These are phyloP conservation scores for Origma solitaria DNA, from an alignment of 2,113 vertebrate genomes.

Conservation along the genomic window DNA sequence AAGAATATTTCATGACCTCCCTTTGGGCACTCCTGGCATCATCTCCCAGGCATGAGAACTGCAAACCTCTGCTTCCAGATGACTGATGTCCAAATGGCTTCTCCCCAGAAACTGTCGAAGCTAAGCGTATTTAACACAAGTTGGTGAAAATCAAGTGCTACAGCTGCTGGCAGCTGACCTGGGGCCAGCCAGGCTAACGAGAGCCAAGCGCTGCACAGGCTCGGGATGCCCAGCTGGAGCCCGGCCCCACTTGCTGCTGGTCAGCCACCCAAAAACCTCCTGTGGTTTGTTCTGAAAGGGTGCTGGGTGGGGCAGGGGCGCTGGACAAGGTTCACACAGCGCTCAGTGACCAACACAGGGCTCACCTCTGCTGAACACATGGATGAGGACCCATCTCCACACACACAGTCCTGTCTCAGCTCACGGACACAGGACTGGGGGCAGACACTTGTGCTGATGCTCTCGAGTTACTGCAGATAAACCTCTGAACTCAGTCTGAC, in stretches of 20 bases:
- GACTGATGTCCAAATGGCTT: neutral
- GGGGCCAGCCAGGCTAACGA: neutral
- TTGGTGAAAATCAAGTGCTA: neutral
- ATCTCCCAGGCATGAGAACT: neutral
- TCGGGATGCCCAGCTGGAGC: neutral
- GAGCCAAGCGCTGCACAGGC: neutral
- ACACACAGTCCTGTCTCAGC: fast-evolving
- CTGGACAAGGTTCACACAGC: fast-evolving
- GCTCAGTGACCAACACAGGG: neutral
- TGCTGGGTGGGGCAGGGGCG: fast-evolving
- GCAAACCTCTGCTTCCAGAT: neutral
- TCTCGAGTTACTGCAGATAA: no score
- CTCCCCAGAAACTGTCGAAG: neutral
- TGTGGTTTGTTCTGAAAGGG: fast-evolving
- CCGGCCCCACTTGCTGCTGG: neutral
- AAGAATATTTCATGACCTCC: fast-evolving
- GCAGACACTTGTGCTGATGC: neutral
- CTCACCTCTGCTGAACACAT: fast-evolving
- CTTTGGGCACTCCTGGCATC: neutral
- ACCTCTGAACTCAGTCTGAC: neutral
- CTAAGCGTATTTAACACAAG: neutral
- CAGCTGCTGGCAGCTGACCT: neutral
- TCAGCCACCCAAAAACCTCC: neutral
- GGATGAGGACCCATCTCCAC: neutral
- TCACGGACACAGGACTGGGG: neutral